Base-by-base conservation (phyloP, 2,797 vertebrate species). In the Austrolebias charrua region DNA sequence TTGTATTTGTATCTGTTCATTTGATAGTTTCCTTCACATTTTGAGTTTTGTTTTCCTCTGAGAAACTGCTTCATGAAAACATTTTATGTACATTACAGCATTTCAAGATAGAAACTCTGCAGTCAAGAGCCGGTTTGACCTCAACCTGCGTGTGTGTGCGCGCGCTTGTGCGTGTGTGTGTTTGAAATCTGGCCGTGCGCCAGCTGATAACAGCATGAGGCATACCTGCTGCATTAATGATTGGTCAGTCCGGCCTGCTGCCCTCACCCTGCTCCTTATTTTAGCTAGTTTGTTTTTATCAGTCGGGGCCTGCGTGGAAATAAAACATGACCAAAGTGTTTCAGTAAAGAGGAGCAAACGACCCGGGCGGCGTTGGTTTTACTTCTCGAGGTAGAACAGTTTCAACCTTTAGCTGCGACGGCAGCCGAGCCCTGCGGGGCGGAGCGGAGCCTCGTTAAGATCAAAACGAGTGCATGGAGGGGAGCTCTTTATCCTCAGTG, bases 151-250 rank as follows among this genome's bases (percentile, higher is more conserved):
- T 74, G 65, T 71, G 75, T 63, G 59, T 18, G 43, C 42, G 20
- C 33, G 16, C 71, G n/a, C n/a, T n/a, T n/a, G n/a, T n/a, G n/a
- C n/a, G 58, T 83, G 87, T 75, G 81, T 75, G 62, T 65, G 82
- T 79, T 79, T 58, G 73, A 78, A 55, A n/a, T 69, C 76, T 79
- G 92, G 90, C 87, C 61, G 62, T 11, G 59, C 78, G 85, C 90
- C 90, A 87, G 85, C 87, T 88, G 92, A 93, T 93, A 94, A 91
- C 78, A 45, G 54, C 64, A 29, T 19, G 70, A 85, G 88, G 88
- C 92, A 92, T 93, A 92, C 93, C 91, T 90, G 82, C 63, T 64
- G 79, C 87, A 94, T 94, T 94, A 93, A 94, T 93, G 93, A 93
- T 94, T 94, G 83, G 81, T 91, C 85, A 92, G 78, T 69, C 71